These are phyloP conservation scores for Pachyramphus minor DNA, from an alignment of 2,113 vertebrate species.

Conservation along the genomic window DNA sequence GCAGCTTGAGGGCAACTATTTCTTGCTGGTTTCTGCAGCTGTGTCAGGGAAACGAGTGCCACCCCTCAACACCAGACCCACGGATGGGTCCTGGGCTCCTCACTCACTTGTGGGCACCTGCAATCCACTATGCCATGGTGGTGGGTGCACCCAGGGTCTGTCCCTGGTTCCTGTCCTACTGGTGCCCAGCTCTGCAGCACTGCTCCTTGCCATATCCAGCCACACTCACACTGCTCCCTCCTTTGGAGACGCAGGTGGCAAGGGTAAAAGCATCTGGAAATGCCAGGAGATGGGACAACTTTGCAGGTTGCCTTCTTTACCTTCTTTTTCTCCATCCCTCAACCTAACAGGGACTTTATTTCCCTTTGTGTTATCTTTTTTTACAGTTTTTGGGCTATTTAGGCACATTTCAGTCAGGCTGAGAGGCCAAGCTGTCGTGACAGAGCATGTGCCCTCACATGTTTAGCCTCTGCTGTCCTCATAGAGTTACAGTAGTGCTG, in stretches of 20 bases:
- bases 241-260: neutral
- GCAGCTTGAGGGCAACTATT: slow-evolving; percentile 47
- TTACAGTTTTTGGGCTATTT: neutral
- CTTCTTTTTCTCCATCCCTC: neutral
- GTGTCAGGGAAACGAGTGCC: neutral
- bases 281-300: neutral
- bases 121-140: fast-evolving
- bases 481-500: neutral
- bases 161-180: neutral
- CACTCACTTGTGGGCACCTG: neutral
- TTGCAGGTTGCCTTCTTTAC: neutral
- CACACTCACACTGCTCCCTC: neutral
- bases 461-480: neutral
- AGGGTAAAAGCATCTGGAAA: neutral
- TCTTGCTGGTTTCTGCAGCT: slow-evolving; percentile 56
- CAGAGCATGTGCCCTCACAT: neutral
- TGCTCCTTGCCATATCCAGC: neutral
- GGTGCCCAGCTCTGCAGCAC: neutral
- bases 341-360: neutral
- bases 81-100: neutral
- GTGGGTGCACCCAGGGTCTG: neutral
- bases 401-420: fast-evolving
- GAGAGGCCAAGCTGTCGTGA: neutral
- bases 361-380: neutral
- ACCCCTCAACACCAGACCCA: neutral